Base-by-base conservation (phyloP, 2,113 vertebrate genomes). In the Dicentrarchus labrax region DNA sequence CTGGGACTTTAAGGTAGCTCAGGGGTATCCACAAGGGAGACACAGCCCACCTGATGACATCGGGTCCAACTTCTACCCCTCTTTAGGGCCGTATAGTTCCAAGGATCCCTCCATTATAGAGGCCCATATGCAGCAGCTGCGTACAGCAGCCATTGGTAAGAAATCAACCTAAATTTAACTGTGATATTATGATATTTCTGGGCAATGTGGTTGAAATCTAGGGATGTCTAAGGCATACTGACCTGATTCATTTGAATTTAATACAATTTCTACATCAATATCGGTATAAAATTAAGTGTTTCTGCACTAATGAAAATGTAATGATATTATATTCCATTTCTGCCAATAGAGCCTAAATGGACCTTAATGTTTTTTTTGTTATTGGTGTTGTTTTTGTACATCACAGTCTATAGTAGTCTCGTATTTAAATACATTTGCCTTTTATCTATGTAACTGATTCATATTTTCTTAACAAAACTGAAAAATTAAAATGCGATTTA, bases 1-100 rank as follows among this genome's bases (percentile, higher is more conserved):
- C 5, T 99, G 98, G 98, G 97, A 99, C 91, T 89, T 94, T 19
- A 97, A 97, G 93, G 96, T 99, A 89, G 97, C 96, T 45, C 95
- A 95, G 76, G 95, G 95, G 68, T 99, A 97, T 89, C 96, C 97
- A 48, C 97, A 96, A 72, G 97, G 96, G 82, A 96, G 90, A 54
- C 98, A 99, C 92, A 94, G 16, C 66, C 98, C 98, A 75, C 98
- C 98, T 56, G 97, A 98, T 19, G 98, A 99, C 87, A 96, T 99
- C 56, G 97, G 96, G 12, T 92, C 98, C 85, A 99, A 96, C 89
- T 99, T 99, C 92, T 99, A 99, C 84, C 98, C 98, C 53, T 96
- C 97, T 22, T 91, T 99, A 3, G 98, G 98, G 80, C 91, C 97
- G 59, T 99, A 99, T 89, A 99, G 98, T 87, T 99, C 98, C 78